A percentile compares a stretch with the other conserved stretches of the same genome.
These are phyloP conservation scores for Adelphocoris suturalis DNA, from an alignment of 2,888 invertebrate genomes.

Conservation along the genomic window DNA sequence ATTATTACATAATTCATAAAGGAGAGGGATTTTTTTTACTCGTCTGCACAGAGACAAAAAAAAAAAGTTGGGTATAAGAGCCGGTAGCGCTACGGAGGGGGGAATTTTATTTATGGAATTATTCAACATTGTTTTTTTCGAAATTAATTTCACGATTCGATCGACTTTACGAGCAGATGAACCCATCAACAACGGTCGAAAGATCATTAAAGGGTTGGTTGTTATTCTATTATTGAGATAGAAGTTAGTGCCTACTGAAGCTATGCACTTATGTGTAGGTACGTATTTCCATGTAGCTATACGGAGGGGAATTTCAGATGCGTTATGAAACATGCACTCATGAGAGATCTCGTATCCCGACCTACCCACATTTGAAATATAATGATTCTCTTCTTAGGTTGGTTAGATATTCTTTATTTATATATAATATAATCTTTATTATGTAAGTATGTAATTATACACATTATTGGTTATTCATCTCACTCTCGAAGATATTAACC, in stretches of 20 bases:
- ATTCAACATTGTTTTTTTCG: conserved; percentile 28
- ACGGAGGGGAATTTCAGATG: background rate
- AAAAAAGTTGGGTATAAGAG: background rate
- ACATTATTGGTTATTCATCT: no score
- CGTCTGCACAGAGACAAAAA: conserved; percentile 1
- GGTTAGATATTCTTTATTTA: no score
- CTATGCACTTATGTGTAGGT: background rate
- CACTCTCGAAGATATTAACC: no score
- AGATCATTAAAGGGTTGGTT: background rate
- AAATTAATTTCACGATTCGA: conserved; percentile 38
- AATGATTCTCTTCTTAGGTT: no score
- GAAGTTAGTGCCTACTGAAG: background rate
- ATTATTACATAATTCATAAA: conserved; percentile 66
- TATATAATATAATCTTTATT: no score
- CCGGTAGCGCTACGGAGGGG: conserved; percentile 38
- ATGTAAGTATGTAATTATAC: no score
- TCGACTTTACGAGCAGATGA: conserved; percentile 42
- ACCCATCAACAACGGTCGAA: conserved; percentile 27
- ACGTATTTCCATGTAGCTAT: background rate
- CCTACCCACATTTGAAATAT: no score
- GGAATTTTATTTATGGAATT: conserved; percentile 54
- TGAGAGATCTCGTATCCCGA: background rate
- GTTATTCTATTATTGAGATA: conserved; percentile 9
- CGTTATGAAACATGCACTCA: background rate
- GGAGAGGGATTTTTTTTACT: background rate